Percentiles rank a stretch among this genome's conserved stretches.
phyloP scores from a whole-genome alignment of 2,888 invertebrate species.

The Ctenicera cuprea region DNA sequence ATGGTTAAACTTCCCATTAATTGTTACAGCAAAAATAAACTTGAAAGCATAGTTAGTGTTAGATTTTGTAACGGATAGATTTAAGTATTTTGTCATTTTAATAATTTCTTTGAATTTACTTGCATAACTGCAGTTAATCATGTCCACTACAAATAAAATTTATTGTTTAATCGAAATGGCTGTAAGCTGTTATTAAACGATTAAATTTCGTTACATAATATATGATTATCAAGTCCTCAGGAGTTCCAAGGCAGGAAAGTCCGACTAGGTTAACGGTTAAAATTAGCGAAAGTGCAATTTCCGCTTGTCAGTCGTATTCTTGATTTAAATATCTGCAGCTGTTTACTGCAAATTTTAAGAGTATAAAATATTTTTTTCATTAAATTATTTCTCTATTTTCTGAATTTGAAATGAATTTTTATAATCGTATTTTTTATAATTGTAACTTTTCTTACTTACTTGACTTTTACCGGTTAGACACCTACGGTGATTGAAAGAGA shows the following conservation, averaged over 20 bases:
- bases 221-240: neutral
- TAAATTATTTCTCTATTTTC: no score
- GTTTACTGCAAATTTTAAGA: neutral
- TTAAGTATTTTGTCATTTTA: no score
- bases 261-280: neutral
- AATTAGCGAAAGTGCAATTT: conserved; percentile 6
- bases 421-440: no score
- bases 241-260: conserved; percentile 5
- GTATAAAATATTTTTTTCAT: neutral
- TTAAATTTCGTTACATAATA: neutral
- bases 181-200: neutral
- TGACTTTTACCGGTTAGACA: no score
- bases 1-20: no score
- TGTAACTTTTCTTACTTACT: no score
- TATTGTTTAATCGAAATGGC: neutral
- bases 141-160: neutral
- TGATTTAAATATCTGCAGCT: neutral
- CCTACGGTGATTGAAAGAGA: no score
- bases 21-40: no score
- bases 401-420: no score
- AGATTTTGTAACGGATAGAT: no score
- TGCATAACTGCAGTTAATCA: neutral
- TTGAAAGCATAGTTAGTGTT: no score
- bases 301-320: neutral
- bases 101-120: neutral